A percentile compares a stretch with the other conserved stretches of the same genome.
These are phyloP conservation scores for Pedicia rivosa DNA, from an alignment of 2,888 invertebrate species.

Conservation along the genomic window DNA sequence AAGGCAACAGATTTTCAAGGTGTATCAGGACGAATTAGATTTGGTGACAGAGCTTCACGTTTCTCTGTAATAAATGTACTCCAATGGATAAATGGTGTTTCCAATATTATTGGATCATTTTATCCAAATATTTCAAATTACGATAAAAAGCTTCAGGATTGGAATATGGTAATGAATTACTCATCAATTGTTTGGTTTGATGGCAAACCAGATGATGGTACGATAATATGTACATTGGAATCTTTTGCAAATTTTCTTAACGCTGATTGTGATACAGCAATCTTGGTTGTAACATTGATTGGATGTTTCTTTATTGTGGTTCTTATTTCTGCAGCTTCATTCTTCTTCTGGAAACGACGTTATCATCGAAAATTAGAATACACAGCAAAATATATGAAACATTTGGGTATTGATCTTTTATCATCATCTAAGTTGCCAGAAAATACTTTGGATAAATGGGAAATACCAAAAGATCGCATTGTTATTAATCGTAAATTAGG, in stretches of 20 bases:
- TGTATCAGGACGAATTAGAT: slow-evolving; percentile 55
- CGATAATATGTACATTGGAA: slow-evolving; percentile 48
- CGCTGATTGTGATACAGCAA: slow-evolving; percentile 48
- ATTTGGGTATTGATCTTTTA: slow-evolving; percentile 47
- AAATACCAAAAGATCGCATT: slow-evolving; percentile 66
- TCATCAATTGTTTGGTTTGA: slow-evolving; percentile 48
- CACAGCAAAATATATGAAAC: slow-evolving; percentile 52
- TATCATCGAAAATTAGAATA: slow-evolving; percentile 49
- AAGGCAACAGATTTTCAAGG: slow-evolving; percentile 53
- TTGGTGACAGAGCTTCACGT: slow-evolving; percentile 50
- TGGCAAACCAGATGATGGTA: slow-evolving; percentile 53
- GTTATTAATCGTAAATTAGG: slow-evolving; percentile 74
- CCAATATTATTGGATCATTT: slow-evolving; percentile 38
- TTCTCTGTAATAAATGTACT: slow-evolving; percentile 41
- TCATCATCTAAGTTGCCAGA: slow-evolving; percentile 30
- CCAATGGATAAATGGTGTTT: slow-evolving; percentile 38
- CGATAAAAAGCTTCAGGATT: slow-evolving; percentile 32
- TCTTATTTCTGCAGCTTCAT: slow-evolving; percentile 38
- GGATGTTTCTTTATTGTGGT: slow-evolving; percentile 40
- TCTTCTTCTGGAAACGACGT: slow-evolving; percentile 46
- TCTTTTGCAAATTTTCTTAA: slow-evolving; percentile 47
- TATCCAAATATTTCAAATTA: slow-evolving; percentile 33
- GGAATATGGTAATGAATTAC: slow-evolving; percentile 35
- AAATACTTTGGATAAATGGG: slow-evolving; percentile 67
- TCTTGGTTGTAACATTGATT: slow-evolving; percentile 48